Evolutionary conservation across 1,140 invertebrate genomes (phyloP), one percentile per base, ranked within the genome.

Genomic region (Drosophila truncata): DNA sequence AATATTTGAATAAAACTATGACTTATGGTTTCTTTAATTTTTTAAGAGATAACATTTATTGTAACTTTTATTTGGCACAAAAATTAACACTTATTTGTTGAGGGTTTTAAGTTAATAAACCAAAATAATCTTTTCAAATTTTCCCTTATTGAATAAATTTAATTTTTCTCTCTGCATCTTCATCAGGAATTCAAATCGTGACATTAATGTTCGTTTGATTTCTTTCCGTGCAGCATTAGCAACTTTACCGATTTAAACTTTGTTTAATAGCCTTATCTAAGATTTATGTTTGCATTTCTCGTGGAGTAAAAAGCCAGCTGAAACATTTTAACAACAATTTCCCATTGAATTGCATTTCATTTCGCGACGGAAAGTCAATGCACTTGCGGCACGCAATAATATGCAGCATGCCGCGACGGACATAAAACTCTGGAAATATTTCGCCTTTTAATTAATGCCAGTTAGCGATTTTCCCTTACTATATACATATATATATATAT

Each of bases 361-460:
- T 58, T 70, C 16, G 60, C 64, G 25, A 25, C 29, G n/a, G 18
- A 20, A 46, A 86, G 82, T 85, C 82, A 82, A 49, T 85, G 82
- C 60, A 86, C 82, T 42, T 41, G 11, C n/a, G 13, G 67, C 82
- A 85, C 82, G 82, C 82, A 62, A 85, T 61, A 44, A 64, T 70
- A 70, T 80, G 71, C 70, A 72, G 52, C 66, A 67, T 72, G 66
- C 66, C 70, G 67, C 67, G 41, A 72, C 70, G 70, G 54, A 73
- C 70, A 50, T 60, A 60, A 66, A 55, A 60, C 66, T 72, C 44
- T 50, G 67, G 33, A 70, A 74, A 65, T 86, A 72, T 73, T 73
- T 70, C 33, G 62, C 74, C 76, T 78, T 90, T 90, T 90, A 88
- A 88, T 88, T 84, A 90, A 84, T 81, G 73, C 74, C 74, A 69